Evolutionary conservation across 2,888 invertebrate genomes (phyloP).

Genomic region (Bhutanitis thaidina): DNA sequence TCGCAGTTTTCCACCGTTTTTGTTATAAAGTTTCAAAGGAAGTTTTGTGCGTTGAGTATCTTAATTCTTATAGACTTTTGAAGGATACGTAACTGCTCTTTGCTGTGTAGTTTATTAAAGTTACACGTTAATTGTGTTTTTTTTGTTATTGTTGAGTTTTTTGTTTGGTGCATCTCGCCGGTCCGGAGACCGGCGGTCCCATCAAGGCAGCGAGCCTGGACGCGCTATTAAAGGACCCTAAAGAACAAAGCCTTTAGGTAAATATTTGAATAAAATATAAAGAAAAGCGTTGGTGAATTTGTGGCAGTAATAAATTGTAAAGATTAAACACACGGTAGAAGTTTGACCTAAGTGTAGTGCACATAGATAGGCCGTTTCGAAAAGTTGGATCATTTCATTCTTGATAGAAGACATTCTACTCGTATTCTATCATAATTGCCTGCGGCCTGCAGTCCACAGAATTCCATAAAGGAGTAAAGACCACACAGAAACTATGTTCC

Average conservation of each 20-base stretch:
- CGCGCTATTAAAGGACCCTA: conserved; percentile 61
- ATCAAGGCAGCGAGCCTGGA: conserved; percentile 68
- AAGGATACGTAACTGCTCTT: conserved; percentile 59
- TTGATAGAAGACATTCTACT: too few species aligned
- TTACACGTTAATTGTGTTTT: conserved; percentile 72
- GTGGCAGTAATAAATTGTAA: too few species aligned
- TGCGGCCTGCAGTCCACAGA: too few species aligned
- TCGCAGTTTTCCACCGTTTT: conserved; percentile 74
- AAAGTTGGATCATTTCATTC: too few species aligned
- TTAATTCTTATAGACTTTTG: conserved; percentile 53
- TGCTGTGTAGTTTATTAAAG: conserved; percentile 66
- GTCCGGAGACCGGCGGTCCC: conserved; percentile 69
- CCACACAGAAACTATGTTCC: too few species aligned
- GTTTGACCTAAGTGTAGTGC: too few species aligned
- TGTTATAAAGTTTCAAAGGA: conserved; percentile 72
- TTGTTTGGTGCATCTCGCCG: conserved; percentile 79
- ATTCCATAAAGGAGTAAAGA: too few species aligned
- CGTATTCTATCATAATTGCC: too few species aligned
- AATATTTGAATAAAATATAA: conserved; percentile 46
- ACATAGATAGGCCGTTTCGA: too few species aligned
- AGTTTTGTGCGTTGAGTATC: conserved; percentile 68
- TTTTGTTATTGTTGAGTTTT: conserved; percentile 79
- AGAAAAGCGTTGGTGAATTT: not conserved
- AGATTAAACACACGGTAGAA: too few species aligned
- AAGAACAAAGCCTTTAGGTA: conserved; percentile 77